phyloP scores from a whole-genome alignment of 2,888 invertebrate genomes.

The Toxonevra muliebris region DNA sequence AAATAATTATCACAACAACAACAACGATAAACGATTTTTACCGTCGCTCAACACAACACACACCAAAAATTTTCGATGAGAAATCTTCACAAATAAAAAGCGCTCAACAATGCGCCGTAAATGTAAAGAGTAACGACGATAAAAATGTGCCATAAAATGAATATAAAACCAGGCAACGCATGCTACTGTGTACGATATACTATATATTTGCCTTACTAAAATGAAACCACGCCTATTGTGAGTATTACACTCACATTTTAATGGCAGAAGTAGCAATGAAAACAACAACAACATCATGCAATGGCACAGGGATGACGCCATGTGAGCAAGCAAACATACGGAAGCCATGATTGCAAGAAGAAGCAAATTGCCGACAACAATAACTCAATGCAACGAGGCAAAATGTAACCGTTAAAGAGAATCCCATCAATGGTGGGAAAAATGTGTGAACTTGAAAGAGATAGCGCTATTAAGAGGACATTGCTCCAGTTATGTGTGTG shows the following conservation, averaged over 20 bases:
- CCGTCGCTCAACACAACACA: conserved; percentile 45
- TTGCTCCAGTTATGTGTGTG: too few species aligned
- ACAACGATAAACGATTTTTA: conserved; percentile 41
- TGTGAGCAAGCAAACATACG: conserved; percentile 47
- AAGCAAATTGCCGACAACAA: conserved; percentile 52
- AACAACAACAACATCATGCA: conserved; percentile 9
- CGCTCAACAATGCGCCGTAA: conserved; percentile 9
- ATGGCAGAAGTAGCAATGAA: conserved; percentile 14
- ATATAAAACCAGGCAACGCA: conserved; percentile 35
- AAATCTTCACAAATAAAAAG: conserved; percentile 1
- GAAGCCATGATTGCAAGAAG: conserved; percentile 65
- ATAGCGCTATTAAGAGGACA: conserved; percentile 26
- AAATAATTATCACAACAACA: conserved; percentile 59
- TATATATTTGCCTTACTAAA: conserved; percentile 51
- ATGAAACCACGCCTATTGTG: conserved; percentile 44
- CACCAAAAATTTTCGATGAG: background rate
- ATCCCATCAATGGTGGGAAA: conserved; percentile 28
- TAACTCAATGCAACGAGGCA: conserved; percentile 55
- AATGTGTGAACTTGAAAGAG: conserved; percentile 43
- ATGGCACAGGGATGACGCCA: conserved; percentile 34
- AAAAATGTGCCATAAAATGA: conserved; percentile 32
- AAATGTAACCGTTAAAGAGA: conserved; percentile 35
- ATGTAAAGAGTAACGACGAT: conserved; percentile 21
- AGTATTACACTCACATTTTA: conserved; percentile 55
- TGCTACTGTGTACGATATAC: conserved; percentile 45